These are phyloP conservation scores for Melinaea menophilus DNA, from an alignment of 2,888 invertebrate species.

Conservation along the genomic window DNA sequence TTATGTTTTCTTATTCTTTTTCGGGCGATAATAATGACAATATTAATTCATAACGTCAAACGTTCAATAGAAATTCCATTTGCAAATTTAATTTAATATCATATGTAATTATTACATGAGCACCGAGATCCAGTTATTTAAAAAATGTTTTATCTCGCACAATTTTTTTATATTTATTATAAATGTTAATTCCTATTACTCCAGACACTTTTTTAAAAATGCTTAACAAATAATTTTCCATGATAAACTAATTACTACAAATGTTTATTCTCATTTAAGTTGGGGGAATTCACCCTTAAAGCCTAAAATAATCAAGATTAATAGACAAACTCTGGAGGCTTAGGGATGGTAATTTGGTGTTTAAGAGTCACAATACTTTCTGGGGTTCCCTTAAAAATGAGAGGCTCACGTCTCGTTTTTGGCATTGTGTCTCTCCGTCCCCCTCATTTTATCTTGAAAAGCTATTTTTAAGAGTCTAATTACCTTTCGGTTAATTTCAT, in stretches of 20 bases:
- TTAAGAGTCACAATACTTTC: slow-evolving; percentile 6
- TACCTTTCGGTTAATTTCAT: no score
- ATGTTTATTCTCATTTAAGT: slow-evolving; percentile 17
- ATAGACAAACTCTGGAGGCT: slow-evolving; percentile 58
- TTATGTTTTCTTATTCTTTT: no score
- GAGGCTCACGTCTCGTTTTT: neutral
- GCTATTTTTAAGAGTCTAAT: no score
- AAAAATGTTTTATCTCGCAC: neutral
- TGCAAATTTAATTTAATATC: no score
- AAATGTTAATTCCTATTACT: neutral
- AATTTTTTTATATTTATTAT: neutral
- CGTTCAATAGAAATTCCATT: no score
- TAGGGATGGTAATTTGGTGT: slow-evolving; percentile 58
- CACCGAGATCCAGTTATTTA: neutral
- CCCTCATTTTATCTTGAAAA: no score
- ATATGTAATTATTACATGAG: no score
- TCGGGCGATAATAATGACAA: no score
- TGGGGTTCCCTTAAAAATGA: neutral
- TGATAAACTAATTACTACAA: slow-evolving; percentile 5
- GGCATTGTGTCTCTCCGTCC: neutral
- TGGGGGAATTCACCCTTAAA: slow-evolving; percentile 37
- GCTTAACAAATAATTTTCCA: slow-evolving; percentile 4
- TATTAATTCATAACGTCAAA: no score
- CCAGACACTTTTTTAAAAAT: neutral
- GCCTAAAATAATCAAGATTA: slow-evolving; percentile 69